A percentile compares a stretch with the other conserved stretches of the same genome.
Conservation (phyloP, 2,113 vertebrate species). For the Hyaena hyaena region DNA sequence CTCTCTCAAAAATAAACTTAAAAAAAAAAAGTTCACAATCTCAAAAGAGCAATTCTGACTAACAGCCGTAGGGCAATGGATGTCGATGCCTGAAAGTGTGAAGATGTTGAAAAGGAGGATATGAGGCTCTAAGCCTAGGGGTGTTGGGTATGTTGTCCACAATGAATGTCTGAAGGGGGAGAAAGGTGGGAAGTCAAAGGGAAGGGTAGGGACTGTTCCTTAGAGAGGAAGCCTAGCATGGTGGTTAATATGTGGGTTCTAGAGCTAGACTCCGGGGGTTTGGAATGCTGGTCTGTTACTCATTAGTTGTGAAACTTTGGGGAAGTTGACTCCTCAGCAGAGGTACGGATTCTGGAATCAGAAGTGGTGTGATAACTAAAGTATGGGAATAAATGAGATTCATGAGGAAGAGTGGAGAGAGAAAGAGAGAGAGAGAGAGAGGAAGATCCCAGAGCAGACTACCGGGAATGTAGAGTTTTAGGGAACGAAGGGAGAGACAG, state of each 20-base stretch:
- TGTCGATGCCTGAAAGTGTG: not conserved
- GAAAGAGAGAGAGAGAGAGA: not conserved
- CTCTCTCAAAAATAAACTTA: no score
- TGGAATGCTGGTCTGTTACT: not conserved
- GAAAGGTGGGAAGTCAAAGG: not conserved
- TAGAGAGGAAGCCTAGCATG: no score
- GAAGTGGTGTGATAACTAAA: not conserved
- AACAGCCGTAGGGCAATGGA: not conserved
- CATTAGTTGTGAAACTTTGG: not conserved
- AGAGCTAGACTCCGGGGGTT: not conserved
- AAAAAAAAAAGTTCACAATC: not conserved
- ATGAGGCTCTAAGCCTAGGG: not conserved
- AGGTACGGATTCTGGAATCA: not conserved
- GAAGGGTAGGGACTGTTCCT: not conserved
- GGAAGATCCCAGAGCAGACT: not conserved
- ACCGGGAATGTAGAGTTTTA: not conserved
- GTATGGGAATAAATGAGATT: not conserved
- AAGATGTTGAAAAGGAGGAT: not conserved
- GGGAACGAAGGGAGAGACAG: not conserved
- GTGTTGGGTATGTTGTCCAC: not conserved
- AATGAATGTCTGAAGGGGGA: not conserved
- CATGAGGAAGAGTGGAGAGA: not conserved
- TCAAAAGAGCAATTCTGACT: not conserved
- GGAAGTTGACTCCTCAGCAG: not conserved
- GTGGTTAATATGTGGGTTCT: not conserved